Base-by-base conservation (phyloP, 2,113 vertebrate species). In the Stegostoma tigrinum region DNA sequence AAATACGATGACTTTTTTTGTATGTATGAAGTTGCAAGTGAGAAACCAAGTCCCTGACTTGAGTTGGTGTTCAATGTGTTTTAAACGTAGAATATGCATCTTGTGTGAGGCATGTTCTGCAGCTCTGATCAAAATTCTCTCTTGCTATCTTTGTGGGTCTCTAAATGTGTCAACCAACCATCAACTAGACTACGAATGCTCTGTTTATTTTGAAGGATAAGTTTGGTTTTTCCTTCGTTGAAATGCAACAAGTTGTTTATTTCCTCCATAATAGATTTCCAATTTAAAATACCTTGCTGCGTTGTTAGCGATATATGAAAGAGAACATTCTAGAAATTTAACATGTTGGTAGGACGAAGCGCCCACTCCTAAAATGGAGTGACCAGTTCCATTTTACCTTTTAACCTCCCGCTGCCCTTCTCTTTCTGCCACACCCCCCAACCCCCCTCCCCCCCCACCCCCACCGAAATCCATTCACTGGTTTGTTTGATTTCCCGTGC, bases 211-310 rank as follows among this genome's bases (percentile, higher is more conserved):
- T 68, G 42, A 66, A 23, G 48, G 14, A 34, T 89, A 61, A 45
- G 66, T 95, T 95, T 95, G 67, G 1, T 21, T 72, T 95, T 48
- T 27, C 1, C 4, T 70, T 95, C 27, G 17, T 12, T 95, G 38
- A 95, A 95, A 95, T 72, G 93, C 93, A 95, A 95, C 93, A 95
- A 95, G 93, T 95, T 95, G 93, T 72, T 89, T 89, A 34, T 89
- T 55, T 55, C 14, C 66, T 48, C 21, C 19, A 19, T 93, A 66
- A 66, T n/a, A 38, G 19, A 72, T 30, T 95, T 55, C 21, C 67
- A 95, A 14, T 30, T 55, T 14, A 72, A 23, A 45, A 70, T 42
- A 48, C 66, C 19, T 27, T 70, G 30, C 93, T 30, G 21, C 23
- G 7, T 89, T 72, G 6, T 68, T 48, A 42, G 34, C 19, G 30